These are phyloP conservation scores for Cladopsammia gracilis DNA, from an alignment of 64 coral and sea anemone genomes.

Conservation along the genomic window DNA sequence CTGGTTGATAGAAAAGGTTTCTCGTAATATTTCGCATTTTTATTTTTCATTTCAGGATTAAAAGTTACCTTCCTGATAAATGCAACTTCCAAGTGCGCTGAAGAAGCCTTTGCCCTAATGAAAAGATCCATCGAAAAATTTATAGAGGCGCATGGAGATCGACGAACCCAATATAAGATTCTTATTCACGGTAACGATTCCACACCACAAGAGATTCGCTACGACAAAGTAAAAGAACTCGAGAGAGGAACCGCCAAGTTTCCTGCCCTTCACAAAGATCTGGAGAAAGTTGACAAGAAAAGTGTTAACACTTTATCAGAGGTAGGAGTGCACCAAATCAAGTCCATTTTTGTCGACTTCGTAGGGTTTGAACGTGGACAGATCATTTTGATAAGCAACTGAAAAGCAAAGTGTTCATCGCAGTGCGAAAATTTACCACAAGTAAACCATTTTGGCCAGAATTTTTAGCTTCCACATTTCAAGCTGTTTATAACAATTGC, in stretches of 20 bases:
- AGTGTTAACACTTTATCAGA: too few species aligned
- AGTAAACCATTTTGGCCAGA: too few species aligned
- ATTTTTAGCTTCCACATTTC: too few species aligned
- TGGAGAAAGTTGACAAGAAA: not conserved
- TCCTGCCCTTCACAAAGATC: not conserved
- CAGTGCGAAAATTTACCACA: too few species aligned
- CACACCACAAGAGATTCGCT: not conserved
- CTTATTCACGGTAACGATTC: not conserved
- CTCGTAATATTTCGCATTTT: not conserved
- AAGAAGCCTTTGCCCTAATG: not conserved
- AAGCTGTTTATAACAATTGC: too few species aligned
- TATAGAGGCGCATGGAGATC: not conserved
- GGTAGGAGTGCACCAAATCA: too few species aligned
- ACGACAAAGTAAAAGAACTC: not conserved
- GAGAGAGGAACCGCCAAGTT: not conserved
- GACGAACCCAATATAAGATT: not conserved
- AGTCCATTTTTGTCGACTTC: too few species aligned
- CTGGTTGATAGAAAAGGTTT: too few species aligned
- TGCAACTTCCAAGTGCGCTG: not conserved
- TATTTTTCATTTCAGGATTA: constrained; percentile 1
- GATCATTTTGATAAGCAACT: too few species aligned
- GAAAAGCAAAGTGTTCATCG: too few species aligned
- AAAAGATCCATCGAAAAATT: not conserved
- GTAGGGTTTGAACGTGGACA: too few species aligned
- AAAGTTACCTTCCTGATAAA: constrained; percentile 9